Evolutionary conservation across 2,888 invertebrate genomes (phyloP).

Genomic region (Volucella inanis): DNA sequence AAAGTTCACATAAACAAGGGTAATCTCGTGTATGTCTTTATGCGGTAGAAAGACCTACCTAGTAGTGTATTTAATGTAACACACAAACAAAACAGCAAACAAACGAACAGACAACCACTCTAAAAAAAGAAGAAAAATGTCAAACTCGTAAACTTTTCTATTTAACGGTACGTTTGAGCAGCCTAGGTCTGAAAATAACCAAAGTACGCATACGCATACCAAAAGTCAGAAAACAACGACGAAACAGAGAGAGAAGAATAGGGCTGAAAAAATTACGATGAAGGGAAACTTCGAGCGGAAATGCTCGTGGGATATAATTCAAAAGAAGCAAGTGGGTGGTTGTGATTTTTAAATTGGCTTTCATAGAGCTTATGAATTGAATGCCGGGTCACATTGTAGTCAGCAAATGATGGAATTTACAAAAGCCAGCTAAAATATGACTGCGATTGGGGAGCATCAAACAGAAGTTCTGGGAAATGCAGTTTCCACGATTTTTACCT

Average conservation of each 20-base stretch:
- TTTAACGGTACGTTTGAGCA: conserved; percentile 55
- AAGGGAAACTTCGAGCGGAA: conserved; percentile 46
- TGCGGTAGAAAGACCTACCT: neutral
- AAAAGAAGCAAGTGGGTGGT: neutral
- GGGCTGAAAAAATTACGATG: conserved; percentile 6
- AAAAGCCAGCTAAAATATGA: neutral
- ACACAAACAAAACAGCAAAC: conserved; percentile 57
- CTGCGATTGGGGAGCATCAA: neutral
- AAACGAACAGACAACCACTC: conserved; percentile 11
- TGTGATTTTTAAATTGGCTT: conserved; percentile 31
- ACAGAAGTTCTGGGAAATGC: neutral
- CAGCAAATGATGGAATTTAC: conserved; percentile 14
- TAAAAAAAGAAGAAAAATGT: conserved; percentile 13
- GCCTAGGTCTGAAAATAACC: neutral
- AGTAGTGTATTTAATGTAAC: conserved; percentile 21
- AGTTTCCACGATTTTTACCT: neutral
- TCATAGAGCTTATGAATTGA: neutral
- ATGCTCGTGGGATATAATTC: conserved; percentile 33
- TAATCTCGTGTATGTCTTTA: conserved; percentile 42
- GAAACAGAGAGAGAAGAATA: conserved; percentile 4
- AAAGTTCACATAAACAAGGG: conserved; percentile 53
- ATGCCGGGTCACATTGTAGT: neutral
- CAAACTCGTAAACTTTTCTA: conserved; percentile 46
- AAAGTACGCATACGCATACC: neutral
- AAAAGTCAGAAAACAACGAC: neutral